phyloP scores from a whole-genome alignment of 2,888 invertebrate genomes.

The Macrophya alboannulata region DNA sequence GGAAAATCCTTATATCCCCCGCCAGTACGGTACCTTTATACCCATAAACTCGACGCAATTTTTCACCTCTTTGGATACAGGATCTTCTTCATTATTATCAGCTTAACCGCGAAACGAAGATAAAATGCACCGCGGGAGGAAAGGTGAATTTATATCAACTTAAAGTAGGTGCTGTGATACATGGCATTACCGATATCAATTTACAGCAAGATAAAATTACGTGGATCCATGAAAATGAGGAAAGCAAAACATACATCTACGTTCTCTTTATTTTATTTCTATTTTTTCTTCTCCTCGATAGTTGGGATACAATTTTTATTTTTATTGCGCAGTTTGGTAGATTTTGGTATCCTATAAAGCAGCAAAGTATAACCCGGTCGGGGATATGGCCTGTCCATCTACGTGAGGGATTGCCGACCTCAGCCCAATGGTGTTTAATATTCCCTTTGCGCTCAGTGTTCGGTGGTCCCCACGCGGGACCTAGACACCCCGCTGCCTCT shows the following conservation, averaged over 20 bases:
- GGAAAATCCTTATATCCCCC: not conserved
- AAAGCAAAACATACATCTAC: not conserved
- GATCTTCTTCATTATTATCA: slow-evolving; percentile 25
- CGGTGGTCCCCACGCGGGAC: slow-evolving; percentile 45
- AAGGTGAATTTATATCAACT: not conserved
- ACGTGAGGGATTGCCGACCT: slow-evolving; percentile 52
- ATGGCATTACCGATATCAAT: not conserved
- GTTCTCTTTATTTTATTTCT: not conserved
- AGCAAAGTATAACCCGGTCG: slow-evolving; percentile 30
- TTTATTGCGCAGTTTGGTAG: slow-evolving; percentile 17
- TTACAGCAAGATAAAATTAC: not conserved
- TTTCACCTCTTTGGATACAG: slow-evolving; percentile 18
- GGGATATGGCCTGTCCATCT: slow-evolving; percentile 45
- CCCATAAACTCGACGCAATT: not conserved
- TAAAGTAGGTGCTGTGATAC: not conserved
- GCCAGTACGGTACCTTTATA: no score
- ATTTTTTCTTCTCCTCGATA: not conserved
- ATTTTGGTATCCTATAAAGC: slow-evolving; percentile 10
- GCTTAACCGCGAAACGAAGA: slow-evolving; percentile 6
- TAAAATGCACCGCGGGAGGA: not conserved
- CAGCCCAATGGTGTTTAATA: slow-evolving; percentile 49
- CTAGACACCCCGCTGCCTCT: not conserved
- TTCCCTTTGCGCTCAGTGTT: slow-evolving; percentile 51
- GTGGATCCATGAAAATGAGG: not conserved
- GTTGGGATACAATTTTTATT: not conserved